These are phyloP conservation scores for Zeuzera pyrina DNA, from an alignment of 2,888 invertebrate genomes.

Conservation along the genomic window DNA sequence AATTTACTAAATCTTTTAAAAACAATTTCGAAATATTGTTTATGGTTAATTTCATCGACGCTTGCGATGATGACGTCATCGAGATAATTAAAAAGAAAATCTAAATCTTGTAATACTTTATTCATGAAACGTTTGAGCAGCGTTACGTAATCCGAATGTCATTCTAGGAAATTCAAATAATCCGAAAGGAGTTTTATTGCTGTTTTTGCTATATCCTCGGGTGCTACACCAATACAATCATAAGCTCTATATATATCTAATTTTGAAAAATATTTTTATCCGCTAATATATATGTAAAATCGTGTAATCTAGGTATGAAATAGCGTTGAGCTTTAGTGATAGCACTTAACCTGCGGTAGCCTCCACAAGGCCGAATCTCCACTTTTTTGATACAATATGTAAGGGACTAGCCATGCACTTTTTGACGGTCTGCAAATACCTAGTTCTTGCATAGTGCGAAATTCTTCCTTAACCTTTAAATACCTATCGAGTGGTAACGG, in stretches of 20 bases:
- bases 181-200: conserved; percentile 35
- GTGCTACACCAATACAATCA: conserved; percentile 34
- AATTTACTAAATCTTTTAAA: conserved; percentile 17
- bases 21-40: conserved; percentile 4
- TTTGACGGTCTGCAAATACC: not conserved
- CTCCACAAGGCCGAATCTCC: too few species aligned
- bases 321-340: conserved; percentile 1
- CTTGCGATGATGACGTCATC: not conserved
- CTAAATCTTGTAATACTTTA: conserved; percentile 10
- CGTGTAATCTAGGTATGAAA: conserved; percentile 4
- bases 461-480: not conserved
- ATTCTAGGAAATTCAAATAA: conserved; percentile 29
- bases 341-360: not conserved
- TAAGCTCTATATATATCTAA: conserved; percentile 24
- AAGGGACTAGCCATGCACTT: conserved; percentile 1
- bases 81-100: not conserved
- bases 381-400: conserved; percentile 3
- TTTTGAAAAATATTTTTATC: not conserved
- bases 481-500: conserved; percentile 1
- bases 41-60: not conserved
- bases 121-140: conserved; percentile 34
- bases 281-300: conserved; percentile 4
- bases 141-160: conserved; percentile 31
- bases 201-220: conserved; percentile 34
- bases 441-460: conserved; percentile 1